phyloP scores from a whole-genome alignment of 2,888 invertebrate species.

The Ophion obscuratus region DNA sequence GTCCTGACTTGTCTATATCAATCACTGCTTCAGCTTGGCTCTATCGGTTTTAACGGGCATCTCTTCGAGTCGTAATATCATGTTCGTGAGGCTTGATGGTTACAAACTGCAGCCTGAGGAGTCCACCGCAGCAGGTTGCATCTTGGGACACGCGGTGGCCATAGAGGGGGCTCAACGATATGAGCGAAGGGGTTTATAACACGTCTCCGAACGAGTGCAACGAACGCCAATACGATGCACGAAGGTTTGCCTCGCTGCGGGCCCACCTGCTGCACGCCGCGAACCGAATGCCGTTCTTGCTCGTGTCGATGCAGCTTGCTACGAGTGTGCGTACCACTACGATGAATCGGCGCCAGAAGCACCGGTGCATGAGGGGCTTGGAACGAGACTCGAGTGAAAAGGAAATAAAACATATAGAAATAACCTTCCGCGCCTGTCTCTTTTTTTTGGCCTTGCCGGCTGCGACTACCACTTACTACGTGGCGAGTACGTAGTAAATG shows the following conservation, averaged over 20 bases:
- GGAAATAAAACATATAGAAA: slow-evolving; percentile 52
- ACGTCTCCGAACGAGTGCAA: slow-evolving; percentile 66
- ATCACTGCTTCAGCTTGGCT: not conserved
- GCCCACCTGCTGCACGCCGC: slow-evolving; percentile 65
- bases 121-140: slow-evolving; percentile 58
- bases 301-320: slow-evolving; percentile 58
- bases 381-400: slow-evolving; percentile 15
- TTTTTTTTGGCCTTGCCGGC: slow-evolving; percentile 45
- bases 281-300: slow-evolving; percentile 46
- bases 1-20: not conserved
- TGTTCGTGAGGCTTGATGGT: slow-evolving; percentile 25
- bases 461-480: slow-evolving; percentile 55
- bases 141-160: slow-evolving; percentile 46
- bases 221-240: slow-evolving; percentile 75
- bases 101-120: slow-evolving; percentile 39
- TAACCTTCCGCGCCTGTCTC: slow-evolving; percentile 38
- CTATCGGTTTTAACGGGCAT: slow-evolving; percentile 3
- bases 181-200: slow-evolving; percentile 44
- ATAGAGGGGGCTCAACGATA: slow-evolving; percentile 44
- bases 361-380: slow-evolving; percentile 55
- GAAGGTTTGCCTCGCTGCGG: slow-evolving; percentile 70
- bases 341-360: slow-evolving; percentile 64
- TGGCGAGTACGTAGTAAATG: slow-evolving; percentile 57
- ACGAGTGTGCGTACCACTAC: slow-evolving; percentile 30
- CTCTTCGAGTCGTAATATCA: slow-evolving; percentile 19